These are phyloP conservation scores for Bubo bubo DNA, from an alignment of 2,113 vertebrate genomes.

Conservation along the genomic window DNA sequence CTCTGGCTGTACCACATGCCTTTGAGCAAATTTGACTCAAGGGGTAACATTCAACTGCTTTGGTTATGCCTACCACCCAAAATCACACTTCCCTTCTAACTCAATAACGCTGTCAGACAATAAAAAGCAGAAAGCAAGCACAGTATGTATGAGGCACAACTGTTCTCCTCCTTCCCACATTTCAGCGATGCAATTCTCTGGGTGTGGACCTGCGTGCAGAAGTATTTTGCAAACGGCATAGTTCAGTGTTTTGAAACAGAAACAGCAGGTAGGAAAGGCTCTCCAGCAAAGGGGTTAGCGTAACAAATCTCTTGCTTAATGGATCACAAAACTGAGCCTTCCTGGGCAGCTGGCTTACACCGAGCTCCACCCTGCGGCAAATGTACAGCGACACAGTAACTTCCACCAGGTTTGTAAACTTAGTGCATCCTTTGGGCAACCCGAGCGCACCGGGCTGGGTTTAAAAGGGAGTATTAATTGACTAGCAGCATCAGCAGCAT, in stretches of 20 bases:
- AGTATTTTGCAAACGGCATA: background rate
- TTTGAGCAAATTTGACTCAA: background rate
- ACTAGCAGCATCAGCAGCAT: no score
- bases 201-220: background rate
- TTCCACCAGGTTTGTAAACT: no score
- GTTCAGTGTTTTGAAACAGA: background rate
- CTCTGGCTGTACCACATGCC: background rate
- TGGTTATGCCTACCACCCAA: background rate
- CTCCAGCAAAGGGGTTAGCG: background rate
- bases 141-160: background rate
- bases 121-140: background rate
- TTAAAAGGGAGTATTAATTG: background rate
- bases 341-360: background rate
- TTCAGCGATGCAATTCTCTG: background rate
- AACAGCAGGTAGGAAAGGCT: background rate
- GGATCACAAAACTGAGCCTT: background rate
- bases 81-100: background rate
- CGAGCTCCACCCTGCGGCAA: background rate
- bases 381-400: background rate
- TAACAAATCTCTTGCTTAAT: background rate
- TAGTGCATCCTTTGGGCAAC: no score
- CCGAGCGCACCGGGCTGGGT: accelerated
- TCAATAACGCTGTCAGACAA: background rate
- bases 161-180: background rate
- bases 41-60: background rate